Percentiles rank a stretch among this genome's conserved stretches.
phyloP scores from a whole-genome alignment of 2,797 vertebrate genomes.

The Anabacerthia variegaticeps region DNA sequence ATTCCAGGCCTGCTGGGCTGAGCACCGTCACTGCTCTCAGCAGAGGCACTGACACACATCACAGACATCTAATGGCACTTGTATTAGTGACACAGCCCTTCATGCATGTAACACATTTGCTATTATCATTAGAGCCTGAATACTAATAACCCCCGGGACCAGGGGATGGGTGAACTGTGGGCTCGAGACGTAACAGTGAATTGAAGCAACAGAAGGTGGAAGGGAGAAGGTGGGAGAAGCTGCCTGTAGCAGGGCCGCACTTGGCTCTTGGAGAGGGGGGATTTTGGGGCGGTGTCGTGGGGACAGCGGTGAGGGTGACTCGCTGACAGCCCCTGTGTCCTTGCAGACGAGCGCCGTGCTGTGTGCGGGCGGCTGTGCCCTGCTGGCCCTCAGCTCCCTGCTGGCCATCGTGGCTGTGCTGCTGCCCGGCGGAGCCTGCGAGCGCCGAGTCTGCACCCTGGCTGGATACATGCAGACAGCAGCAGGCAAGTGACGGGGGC shows the following conservation, averaged over 20 bases:
- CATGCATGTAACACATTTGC: slow-evolving; percentile 60
- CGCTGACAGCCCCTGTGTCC: not conserved
- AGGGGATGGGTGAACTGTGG: not conserved
- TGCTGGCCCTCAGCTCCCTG: slow-evolving; percentile 89
- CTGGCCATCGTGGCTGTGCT: slow-evolving; percentile 90
- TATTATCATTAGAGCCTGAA: slow-evolving; percentile 17
- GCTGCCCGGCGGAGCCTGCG: slow-evolving; percentile 88
- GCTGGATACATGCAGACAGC: slow-evolving; percentile 95
- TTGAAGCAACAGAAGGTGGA: not conserved
- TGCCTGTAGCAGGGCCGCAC: accelerated
- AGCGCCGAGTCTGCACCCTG: slow-evolving; percentile 89
- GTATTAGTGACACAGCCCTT: slow-evolving; percentile 60
- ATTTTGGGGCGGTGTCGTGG: accelerated
- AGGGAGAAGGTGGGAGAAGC: not conserved
- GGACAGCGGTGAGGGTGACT: not conserved
- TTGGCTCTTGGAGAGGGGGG: not conserved
- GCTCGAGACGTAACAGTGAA: not conserved
- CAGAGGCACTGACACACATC: slow-evolving; percentile 5
- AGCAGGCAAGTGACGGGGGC: slow-evolving; percentile 79
- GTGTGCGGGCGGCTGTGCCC: slow-evolving; percentile 88
- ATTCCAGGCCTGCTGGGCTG: slow-evolving; percentile 65
- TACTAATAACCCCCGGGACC: slow-evolving; percentile 52
- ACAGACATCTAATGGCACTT: slow-evolving; percentile 65
- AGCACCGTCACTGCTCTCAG: not conserved
- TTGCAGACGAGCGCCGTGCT: slow-evolving; percentile 91